Evolutionary conservation across 2,797 vertebrate species (phyloP).

Genomic region (Vespertilio murinus): DNA sequence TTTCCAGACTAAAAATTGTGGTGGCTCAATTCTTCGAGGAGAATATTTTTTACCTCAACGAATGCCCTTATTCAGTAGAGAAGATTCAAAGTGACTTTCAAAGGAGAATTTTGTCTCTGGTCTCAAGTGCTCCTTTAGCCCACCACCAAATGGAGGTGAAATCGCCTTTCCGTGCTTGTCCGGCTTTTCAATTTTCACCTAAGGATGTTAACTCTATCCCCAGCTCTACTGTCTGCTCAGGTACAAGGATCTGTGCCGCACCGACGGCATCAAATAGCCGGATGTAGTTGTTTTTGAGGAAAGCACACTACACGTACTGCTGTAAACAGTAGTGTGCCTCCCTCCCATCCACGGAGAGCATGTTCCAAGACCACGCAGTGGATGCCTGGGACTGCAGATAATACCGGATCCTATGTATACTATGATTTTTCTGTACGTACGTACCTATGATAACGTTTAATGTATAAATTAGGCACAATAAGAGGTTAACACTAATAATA

Average conservation of each 20-base stretch:
- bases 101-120: slow-evolving; percentile 32
- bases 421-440: not conserved
- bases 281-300: not conserved
- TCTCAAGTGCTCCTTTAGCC: not conserved
- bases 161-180: not conserved
- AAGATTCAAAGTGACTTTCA: slow-evolving; percentile 33
- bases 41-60: not conserved
- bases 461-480: not conserved
- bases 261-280: not conserved
- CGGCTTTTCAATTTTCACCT: slow-evolving; percentile 17
- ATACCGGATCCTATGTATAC: not conserved
- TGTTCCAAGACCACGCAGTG: not conserved
- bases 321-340: no score
- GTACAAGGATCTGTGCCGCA: not conserved
- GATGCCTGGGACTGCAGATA: not conserved
- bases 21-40: not conserved
- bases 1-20: slow-evolving; percentile 30
- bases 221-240: not conserved
- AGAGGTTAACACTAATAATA: not conserved
- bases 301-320: not conserved
- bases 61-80: not conserved
- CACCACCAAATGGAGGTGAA: not conserved
- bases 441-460: not conserved
- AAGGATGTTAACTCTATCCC: not conserved
- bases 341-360: not conserved